Evolutionary conservation across 2,888 invertebrate species (phyloP).

Genomic region (Dryobotodes eremita): DNA sequence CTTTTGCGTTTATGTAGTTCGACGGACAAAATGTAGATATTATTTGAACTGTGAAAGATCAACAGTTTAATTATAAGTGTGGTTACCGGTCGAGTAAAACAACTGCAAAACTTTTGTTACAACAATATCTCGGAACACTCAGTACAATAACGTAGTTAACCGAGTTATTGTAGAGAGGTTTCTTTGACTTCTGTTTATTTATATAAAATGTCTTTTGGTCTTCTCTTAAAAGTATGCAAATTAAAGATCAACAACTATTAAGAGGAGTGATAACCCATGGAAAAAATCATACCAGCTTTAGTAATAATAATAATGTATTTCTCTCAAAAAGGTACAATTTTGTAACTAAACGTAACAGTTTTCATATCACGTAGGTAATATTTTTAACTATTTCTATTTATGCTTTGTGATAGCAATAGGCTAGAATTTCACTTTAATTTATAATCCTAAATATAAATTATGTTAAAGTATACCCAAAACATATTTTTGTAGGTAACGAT

Average conservation of each 20-base stretch:
- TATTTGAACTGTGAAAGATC: constrained; percentile 6
- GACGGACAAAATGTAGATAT: neutral
- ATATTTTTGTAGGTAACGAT: neutral
- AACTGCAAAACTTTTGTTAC: neutral
- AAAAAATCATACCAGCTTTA: neutral
- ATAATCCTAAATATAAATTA: neutral
- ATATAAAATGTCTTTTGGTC: neutral
- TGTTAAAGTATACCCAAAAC: neutral
- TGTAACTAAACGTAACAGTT: neutral
- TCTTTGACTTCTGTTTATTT: neutral
- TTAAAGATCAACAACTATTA: neutral
- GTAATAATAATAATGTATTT: no score
- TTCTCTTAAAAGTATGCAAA: neutral
- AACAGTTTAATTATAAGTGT: neutral
- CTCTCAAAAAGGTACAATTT: no score
- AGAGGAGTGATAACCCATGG: no score
- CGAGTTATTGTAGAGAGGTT: neutral
- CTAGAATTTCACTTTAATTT: neutral
- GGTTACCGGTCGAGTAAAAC: neutral
- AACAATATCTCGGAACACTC: neutral
- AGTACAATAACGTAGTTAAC: neutral
- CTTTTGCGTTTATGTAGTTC: neutral
- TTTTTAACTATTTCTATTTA: neutral
- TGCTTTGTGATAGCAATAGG: neutral
- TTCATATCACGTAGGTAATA: neutral